These are phyloP conservation scores for Hucho hucho DNA, from an alignment of 2,113 vertebrate genomes.

Conservation along the genomic window DNA sequence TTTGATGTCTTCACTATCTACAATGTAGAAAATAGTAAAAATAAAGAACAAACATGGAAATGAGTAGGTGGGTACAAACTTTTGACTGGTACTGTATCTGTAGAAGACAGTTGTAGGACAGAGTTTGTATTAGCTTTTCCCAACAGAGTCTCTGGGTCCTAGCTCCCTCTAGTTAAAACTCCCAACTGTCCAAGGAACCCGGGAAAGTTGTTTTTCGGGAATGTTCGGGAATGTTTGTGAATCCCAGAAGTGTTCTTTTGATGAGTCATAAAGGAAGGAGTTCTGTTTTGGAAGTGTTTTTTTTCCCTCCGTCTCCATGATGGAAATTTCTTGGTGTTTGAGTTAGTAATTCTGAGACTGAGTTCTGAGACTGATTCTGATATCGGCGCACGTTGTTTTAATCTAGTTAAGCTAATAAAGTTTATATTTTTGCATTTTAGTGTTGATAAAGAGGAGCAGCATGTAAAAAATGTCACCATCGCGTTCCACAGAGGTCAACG, in stretches of 20 bases:
- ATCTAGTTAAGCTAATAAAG: constrained; percentile 46
- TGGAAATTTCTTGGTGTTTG: too few species aligned
- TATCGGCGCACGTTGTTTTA: constrained; percentile 21
- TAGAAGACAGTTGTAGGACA: constrained; percentile 20
- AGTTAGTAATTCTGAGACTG: too few species aligned
- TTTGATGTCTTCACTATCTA: too few species aligned
- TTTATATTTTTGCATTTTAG: constrained; percentile 61
- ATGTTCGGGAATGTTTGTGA: neutral
- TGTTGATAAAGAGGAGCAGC: constrained; percentile 68
- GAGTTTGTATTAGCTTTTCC: constrained; percentile 18
- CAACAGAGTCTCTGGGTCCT: constrained; percentile 36
- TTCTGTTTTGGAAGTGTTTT: constrained; percentile 56
- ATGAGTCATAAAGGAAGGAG: constrained; percentile 35
- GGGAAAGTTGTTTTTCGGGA: neutral
- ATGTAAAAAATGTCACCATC: constrained; percentile 42
- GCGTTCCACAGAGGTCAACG: constrained; percentile 37
- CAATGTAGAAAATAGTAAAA: too few species aligned
- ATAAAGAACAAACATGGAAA: too few species aligned
- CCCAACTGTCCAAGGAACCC: neutral
- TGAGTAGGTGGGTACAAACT: too few species aligned
- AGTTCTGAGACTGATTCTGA: neutral
- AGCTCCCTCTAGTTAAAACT: neutral
- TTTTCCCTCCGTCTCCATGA: neutral
- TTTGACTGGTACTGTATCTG: constrained; percentile 1
- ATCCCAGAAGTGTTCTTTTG: neutral